Evolutionary conservation across 2,888 invertebrate species (phyloP), one percentile per base, ranked within the genome.

Genomic region (Pandemis corylana): DNA sequence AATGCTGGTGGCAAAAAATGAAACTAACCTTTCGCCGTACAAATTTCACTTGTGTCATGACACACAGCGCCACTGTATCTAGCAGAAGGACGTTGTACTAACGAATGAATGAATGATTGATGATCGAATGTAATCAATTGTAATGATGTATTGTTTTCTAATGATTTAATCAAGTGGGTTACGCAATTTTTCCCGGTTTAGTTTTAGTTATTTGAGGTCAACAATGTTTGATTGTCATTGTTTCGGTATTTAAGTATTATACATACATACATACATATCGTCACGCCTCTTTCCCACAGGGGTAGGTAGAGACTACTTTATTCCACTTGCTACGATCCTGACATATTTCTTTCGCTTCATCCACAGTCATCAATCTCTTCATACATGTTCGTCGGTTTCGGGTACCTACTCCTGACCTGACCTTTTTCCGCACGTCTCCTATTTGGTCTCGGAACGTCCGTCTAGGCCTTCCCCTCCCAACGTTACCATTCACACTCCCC

Each of bases 71-170:
- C 5, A 20, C n/a, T 62, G 42, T n/a, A 36, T 49, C 59, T 49
- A 12, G 75, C 66, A 74, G 53, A 61, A 53, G 71, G 67, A 62
- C 10, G n/a, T 71, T 67, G 75, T 49, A n/a, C 53, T 9, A 61
- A 12, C 28, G 76, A 67, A 42, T 70, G 69, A 76, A 67, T 67
- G 68, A 73, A 66, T 76, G 69, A 76, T 76, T 73, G 72, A 65
- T 76, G 76, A 56, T 28, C 62, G 68, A 63, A 68, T 13, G 76
- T 68, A 64, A 76, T 74, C 74, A 65, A 71, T 69, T 72, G 67
- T 68, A 76, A 76, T 71, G 74, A 74, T 74, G 51, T 65, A 74
- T 76, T 76, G 72, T 76, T 70, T 73, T 71, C 62, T 20, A 71
- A 67, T 71, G 67, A 67, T 69, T 73, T 70, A 61, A 75, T 71